phyloP scores from a whole-genome alignment of 2,888 invertebrate genomes.

The Andrena camellia region DNA sequence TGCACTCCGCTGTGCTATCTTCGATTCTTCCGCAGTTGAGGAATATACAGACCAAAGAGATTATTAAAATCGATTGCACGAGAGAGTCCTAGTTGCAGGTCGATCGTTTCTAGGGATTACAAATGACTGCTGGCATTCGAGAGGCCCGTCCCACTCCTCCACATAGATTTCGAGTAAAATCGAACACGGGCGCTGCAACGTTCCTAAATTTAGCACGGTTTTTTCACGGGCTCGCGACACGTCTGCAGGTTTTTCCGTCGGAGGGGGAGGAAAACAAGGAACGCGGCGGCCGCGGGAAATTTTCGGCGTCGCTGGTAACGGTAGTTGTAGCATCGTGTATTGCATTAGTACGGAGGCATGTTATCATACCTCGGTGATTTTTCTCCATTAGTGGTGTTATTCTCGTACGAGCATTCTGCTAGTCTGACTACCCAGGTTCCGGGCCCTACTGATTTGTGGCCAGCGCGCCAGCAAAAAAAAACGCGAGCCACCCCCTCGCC shows the following conservation, averaged over 20 bases:
- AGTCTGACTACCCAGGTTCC: constrained; percentile 59
- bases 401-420: constrained; percentile 63
- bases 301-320: constrained; percentile 53
- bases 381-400: constrained; percentile 73
- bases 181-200: constrained; percentile 15
- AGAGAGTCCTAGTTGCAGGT: neutral
- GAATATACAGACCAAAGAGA: neutral
- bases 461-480: constrained; percentile 62
- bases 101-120: neutral
- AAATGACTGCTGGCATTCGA: constrained; percentile 7
- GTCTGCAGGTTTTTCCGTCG: constrained; percentile 18
- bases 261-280: constrained; percentile 37
- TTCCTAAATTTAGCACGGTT: constrained; percentile 25
- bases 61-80: neutral
- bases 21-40: too few relatives aligned
- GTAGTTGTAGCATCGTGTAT: constrained; percentile 69
- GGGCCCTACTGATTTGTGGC: constrained; percentile 69
- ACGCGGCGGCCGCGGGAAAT: constrained; percentile 29
- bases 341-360: constrained; percentile 73
- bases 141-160: constrained; percentile 12
- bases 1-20: too few relatives aligned
- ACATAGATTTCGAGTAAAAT: constrained; percentile 39
- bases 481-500: constrained; percentile 29
- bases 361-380: constrained; percentile 74
- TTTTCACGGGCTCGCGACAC: constrained; percentile 22